phyloP scores from a whole-genome alignment of 2,888 invertebrate genomes.

The Panzeria rudis region DNA sequence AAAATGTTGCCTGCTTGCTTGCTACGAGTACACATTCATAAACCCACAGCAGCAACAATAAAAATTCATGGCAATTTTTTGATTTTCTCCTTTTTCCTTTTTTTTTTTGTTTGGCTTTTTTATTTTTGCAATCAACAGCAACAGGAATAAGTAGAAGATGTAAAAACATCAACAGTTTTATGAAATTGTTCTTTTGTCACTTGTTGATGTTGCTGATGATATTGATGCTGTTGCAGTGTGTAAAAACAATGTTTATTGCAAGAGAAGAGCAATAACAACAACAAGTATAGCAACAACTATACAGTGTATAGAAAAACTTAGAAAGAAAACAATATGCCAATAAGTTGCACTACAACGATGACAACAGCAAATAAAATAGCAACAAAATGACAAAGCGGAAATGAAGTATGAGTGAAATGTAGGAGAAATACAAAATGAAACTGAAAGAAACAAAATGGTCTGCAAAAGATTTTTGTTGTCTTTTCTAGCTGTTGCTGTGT shows the following conservation, averaged over 20 bases:
- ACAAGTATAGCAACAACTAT: neutral
- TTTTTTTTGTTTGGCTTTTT: neutral
- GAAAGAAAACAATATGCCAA: conserved; percentile 63
- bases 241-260: conserved; percentile 31
- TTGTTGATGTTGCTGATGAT: conserved; percentile 65
- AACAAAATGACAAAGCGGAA: conserved; percentile 57
- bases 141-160: conserved; percentile 43
- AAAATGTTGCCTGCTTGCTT: neutral
- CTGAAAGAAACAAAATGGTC: conserved; percentile 17
- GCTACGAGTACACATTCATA: conserved; percentile 4
- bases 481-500: neutral
- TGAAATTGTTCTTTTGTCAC: conserved; percentile 69
- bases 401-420: conserved; percentile 30
- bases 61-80: conserved; percentile 28
- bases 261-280: neutral
- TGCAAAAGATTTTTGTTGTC: conserved; percentile 12
- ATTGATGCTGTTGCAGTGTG: conserved; percentile 34
- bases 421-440: conserved; percentile 36
- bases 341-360: conserved; percentile 37
- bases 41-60: conserved; percentile 31
- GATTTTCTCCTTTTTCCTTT: neutral
- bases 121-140: conserved; percentile 33
- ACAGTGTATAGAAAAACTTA: conserved; percentile 1
- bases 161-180: conserved; percentile 56
- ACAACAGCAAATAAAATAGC: conserved; percentile 30